Evolutionary conservation across 2,888 invertebrate species (phyloP), one percentile per base, ranked within the genome.

Genomic region (Drosophila kokeensis): DNA sequence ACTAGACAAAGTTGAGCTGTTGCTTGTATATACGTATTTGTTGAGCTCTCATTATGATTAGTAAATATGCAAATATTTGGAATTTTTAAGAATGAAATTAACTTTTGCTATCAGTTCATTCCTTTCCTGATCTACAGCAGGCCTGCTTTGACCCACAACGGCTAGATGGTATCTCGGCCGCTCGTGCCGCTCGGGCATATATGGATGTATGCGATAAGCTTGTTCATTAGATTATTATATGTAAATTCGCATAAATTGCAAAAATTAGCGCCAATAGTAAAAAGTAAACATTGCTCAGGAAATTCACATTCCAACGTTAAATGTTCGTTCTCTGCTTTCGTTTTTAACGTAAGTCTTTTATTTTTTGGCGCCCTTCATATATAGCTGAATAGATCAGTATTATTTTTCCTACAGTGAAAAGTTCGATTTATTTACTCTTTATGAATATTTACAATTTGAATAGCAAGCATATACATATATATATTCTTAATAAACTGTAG

Each of bases 61-160:
- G 71, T 50, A 29, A 59, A 72, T 55, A 55, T 72, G 60, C 72
- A 75, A 62, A 62, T 57, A 50, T 58, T 48, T 54, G 15, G 15
- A 62, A 73, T 29, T 73, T 72, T 59, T 65, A 58, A 69, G 45
- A 74, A 74, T 73, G 50, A 74, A 81, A 60, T 80, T 34, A 29
- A 27, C 40, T 34, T 24, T 59, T 55, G 59, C 52, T 76, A 71
- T 57, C 71, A 71, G 21, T 63, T 45, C 45, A 34, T 34, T 72
- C 27, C 50, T 40, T 27, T 50, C 38, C 52, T 59, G 58, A 55
- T 59, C 54, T 45, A 21, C 42, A 49, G 42, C n/a, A 57, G 45
- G 45, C 49, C 38, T 53, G 36, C 40, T 66, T 65, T 78, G 69
- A 69, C 73, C 79, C 69, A 49, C 50, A 68, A 57, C 58, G 48